A percentile compares a stretch with the other conserved stretches of the same genome.
phyloP scores from a whole-genome alignment of 2,888 invertebrate species.

The Pterostichus madidus region DNA sequence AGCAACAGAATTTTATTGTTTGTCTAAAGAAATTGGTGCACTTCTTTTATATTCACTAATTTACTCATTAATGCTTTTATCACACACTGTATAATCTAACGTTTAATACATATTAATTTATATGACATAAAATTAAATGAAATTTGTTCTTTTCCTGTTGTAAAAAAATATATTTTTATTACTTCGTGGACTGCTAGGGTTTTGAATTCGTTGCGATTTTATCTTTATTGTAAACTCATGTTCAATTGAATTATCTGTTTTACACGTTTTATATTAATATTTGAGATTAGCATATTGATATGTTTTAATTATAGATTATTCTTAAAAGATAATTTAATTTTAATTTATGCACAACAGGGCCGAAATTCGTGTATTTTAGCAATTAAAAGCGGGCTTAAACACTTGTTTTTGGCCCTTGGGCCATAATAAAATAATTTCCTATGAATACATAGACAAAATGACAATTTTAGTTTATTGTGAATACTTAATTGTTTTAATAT shows the following conservation, averaged over 20 bases:
- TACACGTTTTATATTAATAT: too few relatives aligned
- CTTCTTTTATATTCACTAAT: neutral
- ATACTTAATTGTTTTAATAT: too few relatives aligned
- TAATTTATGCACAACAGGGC: too few relatives aligned
- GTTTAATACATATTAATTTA: slow-evolving; percentile 14
- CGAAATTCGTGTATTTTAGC: too few relatives aligned
- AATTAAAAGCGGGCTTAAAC: too few relatives aligned
- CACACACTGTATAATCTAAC: neutral
- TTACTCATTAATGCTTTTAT: neutral
- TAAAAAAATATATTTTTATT: neutral
- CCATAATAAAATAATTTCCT: too few relatives aligned
- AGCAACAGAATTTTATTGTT: neutral
- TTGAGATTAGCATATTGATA: too few relatives aligned
- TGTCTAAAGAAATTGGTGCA: neutral
- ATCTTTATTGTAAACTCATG: neutral
- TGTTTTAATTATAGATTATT: too few relatives aligned
- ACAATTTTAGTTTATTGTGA: too few relatives aligned
- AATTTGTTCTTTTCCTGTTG: neutral
- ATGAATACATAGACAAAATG: too few relatives aligned
- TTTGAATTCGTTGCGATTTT: neutral
- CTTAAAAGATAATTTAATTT: too few relatives aligned
- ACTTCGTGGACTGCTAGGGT: neutral
- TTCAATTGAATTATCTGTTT: neutral
- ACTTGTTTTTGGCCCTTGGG: too few relatives aligned
- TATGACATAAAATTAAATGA: neutral